Evolutionary conservation across 2,113 vertebrate genomes (phyloP).

Genomic region (Gymnorhina tibicen): DNA sequence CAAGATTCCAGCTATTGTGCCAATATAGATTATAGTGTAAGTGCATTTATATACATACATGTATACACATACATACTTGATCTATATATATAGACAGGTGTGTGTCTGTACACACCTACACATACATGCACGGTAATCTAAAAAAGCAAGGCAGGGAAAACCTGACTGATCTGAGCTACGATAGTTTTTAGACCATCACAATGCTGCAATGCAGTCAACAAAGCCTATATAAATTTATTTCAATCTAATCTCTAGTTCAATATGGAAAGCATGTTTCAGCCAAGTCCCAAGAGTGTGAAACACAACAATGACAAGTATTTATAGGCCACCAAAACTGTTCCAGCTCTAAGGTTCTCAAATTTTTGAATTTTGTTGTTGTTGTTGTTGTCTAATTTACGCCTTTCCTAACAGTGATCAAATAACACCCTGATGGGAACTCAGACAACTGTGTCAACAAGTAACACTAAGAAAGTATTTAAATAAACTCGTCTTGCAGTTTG

Average conservation of each 20-base stretch:
- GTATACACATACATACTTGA: neutral
- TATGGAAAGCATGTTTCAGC: conserved; percentile 9
- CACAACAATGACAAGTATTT: neutral
- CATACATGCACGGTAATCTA: neutral
- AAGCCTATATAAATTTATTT: neutral
- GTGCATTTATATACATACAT: neutral
- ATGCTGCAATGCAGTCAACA: neutral
- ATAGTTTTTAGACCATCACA: neutral
- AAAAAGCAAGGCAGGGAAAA: neutral
- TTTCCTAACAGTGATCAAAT: neutral
- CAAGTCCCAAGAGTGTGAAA: conserved; percentile 4
- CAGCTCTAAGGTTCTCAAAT: neutral
- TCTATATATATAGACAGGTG: neutral
- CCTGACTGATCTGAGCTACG: neutral
- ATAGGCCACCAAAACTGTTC: conserved; percentile 18
- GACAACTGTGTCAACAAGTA: conserved; percentile 48
- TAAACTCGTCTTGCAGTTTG: conserved; percentile 22
- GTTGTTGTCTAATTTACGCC: conserved; percentile 22
- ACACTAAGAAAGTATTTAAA: conserved; percentile 35
- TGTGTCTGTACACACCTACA: too few relatives aligned
- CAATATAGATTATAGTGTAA: rapidly evolving
- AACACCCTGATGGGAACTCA: neutral
- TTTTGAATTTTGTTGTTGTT: neutral
- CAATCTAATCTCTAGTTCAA: neutral
- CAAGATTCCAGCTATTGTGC: neutral